Evolutionary conservation across 1,140 invertebrate species (phyloP).

Genomic region (Penaeus indicus): DNA sequence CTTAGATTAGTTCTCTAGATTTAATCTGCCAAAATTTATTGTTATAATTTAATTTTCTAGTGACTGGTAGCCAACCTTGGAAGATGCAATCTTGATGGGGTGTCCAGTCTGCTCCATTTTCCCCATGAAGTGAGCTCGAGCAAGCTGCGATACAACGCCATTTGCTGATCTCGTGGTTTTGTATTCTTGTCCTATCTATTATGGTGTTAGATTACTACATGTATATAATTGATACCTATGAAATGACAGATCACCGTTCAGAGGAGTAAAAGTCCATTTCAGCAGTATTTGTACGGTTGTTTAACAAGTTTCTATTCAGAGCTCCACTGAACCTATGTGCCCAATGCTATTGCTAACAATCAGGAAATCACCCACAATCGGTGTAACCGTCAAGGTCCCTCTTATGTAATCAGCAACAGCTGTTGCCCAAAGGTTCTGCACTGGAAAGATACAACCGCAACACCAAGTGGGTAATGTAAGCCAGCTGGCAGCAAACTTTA

Average conservation of each 20-base stretch:
- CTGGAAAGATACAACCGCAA: slow-evolving; percentile 29
- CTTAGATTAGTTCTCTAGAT: not conserved
- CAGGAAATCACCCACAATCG: not conserved
- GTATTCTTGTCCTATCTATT: slow-evolving; percentile 71
- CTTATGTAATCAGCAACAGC: not conserved
- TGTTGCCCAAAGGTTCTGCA: slow-evolving; percentile 18
- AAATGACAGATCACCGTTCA: not conserved
- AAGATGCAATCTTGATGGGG: slow-evolving; percentile 72
- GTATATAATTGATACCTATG: slow-evolving; percentile 36
- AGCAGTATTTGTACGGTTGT: too few species aligned
- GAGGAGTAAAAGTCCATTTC: too few species aligned
- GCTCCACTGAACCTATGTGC: slow-evolving; percentile 15
- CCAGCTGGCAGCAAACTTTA: not conserved
- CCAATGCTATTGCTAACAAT: not conserved
- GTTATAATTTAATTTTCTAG: slow-evolving; percentile 22
- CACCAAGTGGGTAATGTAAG: not conserved
- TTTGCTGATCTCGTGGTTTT: slow-evolving; percentile 68
- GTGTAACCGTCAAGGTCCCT: not conserved
- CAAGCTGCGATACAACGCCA: slow-evolving; percentile 73
- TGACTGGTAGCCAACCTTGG: slow-evolving; percentile 74
- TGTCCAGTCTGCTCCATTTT: slow-evolving; percentile 75
- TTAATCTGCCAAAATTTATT: slow-evolving; percentile 9
- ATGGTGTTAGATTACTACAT: slow-evolving; percentile 77
- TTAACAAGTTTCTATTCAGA: slow-evolving; percentile 1
- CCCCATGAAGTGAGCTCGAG: slow-evolving; percentile 77